Conservation (phyloP, 2,888 invertebrate genomes). For the Gisinianus flammeolus region DNA sequence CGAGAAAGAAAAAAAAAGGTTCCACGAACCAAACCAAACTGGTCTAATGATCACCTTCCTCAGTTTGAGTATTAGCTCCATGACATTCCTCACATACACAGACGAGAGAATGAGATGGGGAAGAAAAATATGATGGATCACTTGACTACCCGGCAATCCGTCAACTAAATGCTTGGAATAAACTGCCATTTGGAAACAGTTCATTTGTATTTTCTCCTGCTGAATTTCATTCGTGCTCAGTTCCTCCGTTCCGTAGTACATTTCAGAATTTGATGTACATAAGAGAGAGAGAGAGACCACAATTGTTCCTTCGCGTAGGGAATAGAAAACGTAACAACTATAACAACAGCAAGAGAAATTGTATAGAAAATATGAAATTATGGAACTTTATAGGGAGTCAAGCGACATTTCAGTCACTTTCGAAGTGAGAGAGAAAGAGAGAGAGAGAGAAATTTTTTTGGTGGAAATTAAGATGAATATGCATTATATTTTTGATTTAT, state of each 20-base stretch:
- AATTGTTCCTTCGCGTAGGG: too few relatives aligned
- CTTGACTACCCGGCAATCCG: constrained; percentile 9
- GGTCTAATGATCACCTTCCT: constrained; percentile 16
- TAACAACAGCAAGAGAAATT: not conserved
- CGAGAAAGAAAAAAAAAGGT: not conserved
- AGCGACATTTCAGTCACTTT: not conserved
- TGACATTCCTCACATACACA: not conserved
- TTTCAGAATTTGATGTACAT: too few relatives aligned
- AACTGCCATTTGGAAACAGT: not conserved
- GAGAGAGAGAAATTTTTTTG: not conserved
- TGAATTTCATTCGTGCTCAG: not conserved
- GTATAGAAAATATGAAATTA: not conserved
- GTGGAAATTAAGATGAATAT: constrained; percentile 19
- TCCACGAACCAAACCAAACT: not conserved
- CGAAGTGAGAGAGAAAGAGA: not conserved
- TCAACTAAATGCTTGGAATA: not conserved
- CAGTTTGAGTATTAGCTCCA: not conserved
- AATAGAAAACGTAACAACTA: too few relatives aligned
- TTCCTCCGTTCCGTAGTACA: not conserved
- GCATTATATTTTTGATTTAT: constrained; percentile 16
- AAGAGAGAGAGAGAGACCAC: too few relatives aligned
- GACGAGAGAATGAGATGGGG: too few relatives aligned
- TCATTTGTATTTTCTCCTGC: too few relatives aligned
- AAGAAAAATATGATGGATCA: constrained; percentile 12
- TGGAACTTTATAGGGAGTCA: too few relatives aligned